Evolutionary conservation across 2,113 vertebrate genomes (phyloP).

Genomic region (Varanus salvator): DNA sequence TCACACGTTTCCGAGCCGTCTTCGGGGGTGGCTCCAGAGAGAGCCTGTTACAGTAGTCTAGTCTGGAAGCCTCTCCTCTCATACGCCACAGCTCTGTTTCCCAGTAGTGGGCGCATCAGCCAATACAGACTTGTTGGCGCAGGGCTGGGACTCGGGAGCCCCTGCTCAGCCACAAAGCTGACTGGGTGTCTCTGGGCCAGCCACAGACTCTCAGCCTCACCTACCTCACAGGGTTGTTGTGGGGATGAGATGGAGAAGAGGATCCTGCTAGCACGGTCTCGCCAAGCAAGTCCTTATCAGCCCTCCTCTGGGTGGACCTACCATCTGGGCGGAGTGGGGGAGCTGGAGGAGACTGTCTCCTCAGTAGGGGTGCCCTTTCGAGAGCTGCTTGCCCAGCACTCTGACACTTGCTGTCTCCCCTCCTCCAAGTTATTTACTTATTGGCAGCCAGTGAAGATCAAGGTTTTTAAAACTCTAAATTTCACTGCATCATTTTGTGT

Average conservation of each 20-base stretch:
- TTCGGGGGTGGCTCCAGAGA: not conserved
- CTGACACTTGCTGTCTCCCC: too few species aligned
- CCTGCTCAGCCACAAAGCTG: not conserved
- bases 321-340: not conserved
- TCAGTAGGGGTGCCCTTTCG: too few species aligned
- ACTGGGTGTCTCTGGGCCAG: not conserved
- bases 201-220: too few species aligned
- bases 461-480: not conserved
- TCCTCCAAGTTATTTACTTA: too few species aligned
- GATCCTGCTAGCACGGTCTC: not conserved
- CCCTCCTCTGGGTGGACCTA: not conserved
- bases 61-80: not conserved
- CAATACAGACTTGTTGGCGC: not conserved
- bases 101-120: not conserved
- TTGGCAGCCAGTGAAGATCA: not conserved
- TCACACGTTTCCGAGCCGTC: not conserved
- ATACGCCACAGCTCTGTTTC: not conserved
- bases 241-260: too few species aligned
- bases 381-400: too few species aligned
- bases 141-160: too few species aligned
- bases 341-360: too few species aligned
- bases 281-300: not conserved
- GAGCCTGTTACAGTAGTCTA: not conserved
- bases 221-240: too few species aligned
- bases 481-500: not conserved